phyloP scores from a whole-genome alignment of 1,140 invertebrate genomes.

The Riptortus pedestris region DNA sequence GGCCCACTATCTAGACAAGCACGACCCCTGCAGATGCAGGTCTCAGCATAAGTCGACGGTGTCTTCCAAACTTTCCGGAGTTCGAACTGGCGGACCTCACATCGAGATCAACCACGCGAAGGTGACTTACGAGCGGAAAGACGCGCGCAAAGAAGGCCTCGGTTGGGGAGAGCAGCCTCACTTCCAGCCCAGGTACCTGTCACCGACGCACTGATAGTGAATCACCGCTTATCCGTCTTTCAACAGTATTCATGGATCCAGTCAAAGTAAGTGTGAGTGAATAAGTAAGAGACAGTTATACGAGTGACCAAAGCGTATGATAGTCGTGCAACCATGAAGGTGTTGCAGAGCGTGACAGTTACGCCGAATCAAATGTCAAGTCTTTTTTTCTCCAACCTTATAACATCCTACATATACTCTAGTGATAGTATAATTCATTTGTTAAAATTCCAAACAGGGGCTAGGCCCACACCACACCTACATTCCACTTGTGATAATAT shows the following conservation, averaged over 20 bases:
- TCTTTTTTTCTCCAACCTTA: no score
- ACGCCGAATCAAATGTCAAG: no score
- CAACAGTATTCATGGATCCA: no score
- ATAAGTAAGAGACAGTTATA: no score
- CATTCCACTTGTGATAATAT: neutral
- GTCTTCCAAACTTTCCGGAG: slow-evolving; percentile 43
- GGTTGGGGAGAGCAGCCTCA: slow-evolving; percentile 15
- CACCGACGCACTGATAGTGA: slow-evolving; percentile 20
- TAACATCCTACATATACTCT: no score
- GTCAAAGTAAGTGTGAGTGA: no score
- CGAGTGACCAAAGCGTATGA: no score
- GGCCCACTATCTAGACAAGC: slow-evolving; percentile 89
- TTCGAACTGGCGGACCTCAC: slow-evolving; percentile 45
- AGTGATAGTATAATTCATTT: no score
- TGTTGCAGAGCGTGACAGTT: no score
- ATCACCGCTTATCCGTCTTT: no score
- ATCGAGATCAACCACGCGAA: slow-evolving; percentile 66
- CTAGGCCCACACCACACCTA: slow-evolving; percentile 1
- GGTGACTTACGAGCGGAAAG: slow-evolving; percentile 66
- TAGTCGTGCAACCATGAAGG: no score
- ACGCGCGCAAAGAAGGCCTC: slow-evolving; percentile 16
- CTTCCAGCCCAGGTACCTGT: slow-evolving; percentile 17
- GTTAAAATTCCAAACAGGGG: no score
- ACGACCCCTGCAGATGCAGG: slow-evolving; percentile 87
- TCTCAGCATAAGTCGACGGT: slow-evolving; percentile 48